These are phyloP conservation scores for Artemia sinica DNA, from an alignment of 2,888 invertebrate species.

Conservation along the genomic window DNA sequence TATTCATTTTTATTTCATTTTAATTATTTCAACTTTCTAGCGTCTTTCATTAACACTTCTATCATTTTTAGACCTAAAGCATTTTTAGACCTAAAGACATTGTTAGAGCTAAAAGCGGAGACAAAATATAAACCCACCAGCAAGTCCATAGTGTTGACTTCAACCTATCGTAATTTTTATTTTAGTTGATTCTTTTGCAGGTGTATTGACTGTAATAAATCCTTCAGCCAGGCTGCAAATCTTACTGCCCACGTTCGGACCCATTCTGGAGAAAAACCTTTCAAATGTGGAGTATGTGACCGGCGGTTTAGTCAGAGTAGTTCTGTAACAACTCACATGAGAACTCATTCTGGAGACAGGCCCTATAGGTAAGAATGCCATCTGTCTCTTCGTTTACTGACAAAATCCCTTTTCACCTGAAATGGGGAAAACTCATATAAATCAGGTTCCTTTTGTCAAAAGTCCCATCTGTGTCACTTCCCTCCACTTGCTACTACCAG, in stretches of 20 bases:
- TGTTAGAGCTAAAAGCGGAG: too few relatives aligned
- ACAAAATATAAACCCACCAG: neutral
- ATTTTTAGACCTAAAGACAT: too few relatives aligned
- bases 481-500: too few relatives aligned
- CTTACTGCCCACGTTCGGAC: conserved; percentile 89
- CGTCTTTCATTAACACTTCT: too few relatives aligned
- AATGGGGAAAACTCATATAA: too few relatives aligned
- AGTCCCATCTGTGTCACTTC: too few relatives aligned
- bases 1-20: too few relatives aligned
- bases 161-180: neutral
- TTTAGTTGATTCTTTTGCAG: conserved; percentile 30
- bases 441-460: too few relatives aligned
- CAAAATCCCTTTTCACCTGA: too few relatives aligned
- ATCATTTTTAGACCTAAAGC: too few relatives aligned
- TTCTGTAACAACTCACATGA: conserved; percentile 90
- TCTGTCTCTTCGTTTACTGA: too few relatives aligned
- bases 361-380: conserved; percentile 46
- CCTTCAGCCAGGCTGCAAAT: conserved; percentile 95
- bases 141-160: neutral
- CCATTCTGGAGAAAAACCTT: conserved; percentile 95
- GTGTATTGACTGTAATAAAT: conserved; percentile 85
- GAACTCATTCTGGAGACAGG: conserved; percentile 98
- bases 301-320: conserved; percentile 89
- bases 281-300: conserved; percentile 90
- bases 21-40: too few relatives aligned